A percentile compares a stretch with the other conserved stretches of the same genome.
phyloP scores from a whole-genome alignment of 2,888 invertebrate genomes.

The Parnassius glacialis region DNA sequence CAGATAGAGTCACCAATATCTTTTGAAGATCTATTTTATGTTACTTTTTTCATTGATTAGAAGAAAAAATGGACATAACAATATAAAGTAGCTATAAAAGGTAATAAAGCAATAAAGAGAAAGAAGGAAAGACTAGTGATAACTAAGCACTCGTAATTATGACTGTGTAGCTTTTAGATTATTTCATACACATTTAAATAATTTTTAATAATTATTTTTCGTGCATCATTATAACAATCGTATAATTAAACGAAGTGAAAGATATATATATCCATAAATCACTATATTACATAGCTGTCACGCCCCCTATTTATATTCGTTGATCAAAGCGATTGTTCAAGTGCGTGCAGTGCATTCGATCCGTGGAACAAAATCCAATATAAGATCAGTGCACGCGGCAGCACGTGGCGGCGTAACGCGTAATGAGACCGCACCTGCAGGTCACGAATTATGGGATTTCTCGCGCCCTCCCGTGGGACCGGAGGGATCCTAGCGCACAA shows the following conservation, averaged over 20 bases:
- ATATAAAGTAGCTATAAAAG: too few species aligned
- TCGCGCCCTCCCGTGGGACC: constrained; percentile 80
- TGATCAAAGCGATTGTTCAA: constrained; percentile 53
- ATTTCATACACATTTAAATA: too few species aligned
- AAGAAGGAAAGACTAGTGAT: too few species aligned
- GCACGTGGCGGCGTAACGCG: constrained; percentile 72
- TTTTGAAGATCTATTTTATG: too few species aligned
- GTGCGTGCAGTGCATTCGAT: constrained; percentile 54
- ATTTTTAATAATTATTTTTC: too few species aligned
- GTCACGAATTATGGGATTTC: constrained; percentile 76
- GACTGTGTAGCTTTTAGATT: too few species aligned
- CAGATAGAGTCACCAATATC: too few species aligned
- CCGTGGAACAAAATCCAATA: constrained; percentile 52
- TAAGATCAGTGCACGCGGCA: constrained; percentile 57
- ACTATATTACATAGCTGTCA: constrained; percentile 29
- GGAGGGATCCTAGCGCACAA: constrained; percentile 47
- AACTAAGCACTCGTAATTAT: too few species aligned
- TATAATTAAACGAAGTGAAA: constrained; percentile 5
- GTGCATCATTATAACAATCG: background rate
- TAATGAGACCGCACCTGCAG: constrained; percentile 79
- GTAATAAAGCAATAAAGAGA: too few species aligned
- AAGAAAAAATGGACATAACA: too few species aligned
- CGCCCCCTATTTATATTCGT: constrained; percentile 39
- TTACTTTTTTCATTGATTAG: too few species aligned
- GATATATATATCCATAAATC: constrained; percentile 12